Evolutionary conservation across 2,888 invertebrate species (phyloP).

Genomic region (Cetonia aurata): DNA sequence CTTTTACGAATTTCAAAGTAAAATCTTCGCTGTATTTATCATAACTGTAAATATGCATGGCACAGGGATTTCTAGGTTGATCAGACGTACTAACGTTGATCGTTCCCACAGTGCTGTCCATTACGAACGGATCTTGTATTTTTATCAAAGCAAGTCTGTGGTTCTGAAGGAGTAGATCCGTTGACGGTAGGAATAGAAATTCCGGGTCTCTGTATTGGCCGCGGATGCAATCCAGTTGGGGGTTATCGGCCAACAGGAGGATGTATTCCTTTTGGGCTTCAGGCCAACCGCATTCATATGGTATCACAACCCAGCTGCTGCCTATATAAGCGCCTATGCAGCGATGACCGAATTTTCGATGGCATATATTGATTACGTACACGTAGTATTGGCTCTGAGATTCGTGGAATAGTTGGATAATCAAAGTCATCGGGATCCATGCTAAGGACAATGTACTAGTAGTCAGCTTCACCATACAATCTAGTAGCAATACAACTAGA

Average conservation of each 20-base stretch:
- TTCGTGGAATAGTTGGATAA: not conserved
- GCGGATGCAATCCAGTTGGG: slow-evolving; percentile 3
- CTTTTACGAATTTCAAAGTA: not conserved
- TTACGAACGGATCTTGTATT: not conserved
- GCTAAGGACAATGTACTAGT: not conserved
- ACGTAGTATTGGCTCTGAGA: not conserved
- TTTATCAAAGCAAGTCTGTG: not conserved
- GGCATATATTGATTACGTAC: slow-evolving; percentile 19
- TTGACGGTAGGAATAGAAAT: not conserved
- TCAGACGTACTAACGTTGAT: not conserved
- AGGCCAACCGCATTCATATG: slow-evolving; percentile 9
- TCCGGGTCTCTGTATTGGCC: not conserved
- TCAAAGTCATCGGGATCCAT: no score
- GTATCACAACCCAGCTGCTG: not conserved
- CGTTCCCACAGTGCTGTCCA: not conserved
- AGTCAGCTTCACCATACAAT: no score
- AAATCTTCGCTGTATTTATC: not conserved
- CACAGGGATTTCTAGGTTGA: not conserved
- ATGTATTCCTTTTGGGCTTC: not conserved
- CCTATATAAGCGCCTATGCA: slow-evolving; percentile 14
- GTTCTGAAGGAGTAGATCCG: not conserved
- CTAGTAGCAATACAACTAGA: no score
- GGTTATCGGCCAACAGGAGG: slow-evolving; percentile 2
- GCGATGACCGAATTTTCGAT: slow-evolving; percentile 11
- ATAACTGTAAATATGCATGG: not conserved